These are phyloP conservation scores for Meiosimyza decipiens DNA, from an alignment of 2,888 invertebrate species.

Conservation along the genomic window DNA sequence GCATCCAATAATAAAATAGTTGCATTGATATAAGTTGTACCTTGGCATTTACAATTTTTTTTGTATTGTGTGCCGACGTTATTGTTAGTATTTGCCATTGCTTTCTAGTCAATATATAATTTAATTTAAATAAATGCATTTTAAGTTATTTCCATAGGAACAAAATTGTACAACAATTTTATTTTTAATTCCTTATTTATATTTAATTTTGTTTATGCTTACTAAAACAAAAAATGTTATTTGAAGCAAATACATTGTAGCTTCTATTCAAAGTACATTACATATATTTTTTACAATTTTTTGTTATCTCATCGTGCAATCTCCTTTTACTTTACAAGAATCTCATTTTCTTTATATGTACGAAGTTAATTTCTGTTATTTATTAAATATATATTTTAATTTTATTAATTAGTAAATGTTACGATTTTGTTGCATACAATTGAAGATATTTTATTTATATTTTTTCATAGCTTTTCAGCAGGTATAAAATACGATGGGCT, in stretches of 20 bases:
- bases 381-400: constrained; percentile 35
- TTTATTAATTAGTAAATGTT: constrained; percentile 23
- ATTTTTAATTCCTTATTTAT: constrained; percentile 23
- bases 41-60: background rate
- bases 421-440: too few relatives aligned
- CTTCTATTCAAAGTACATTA: too few relatives aligned
- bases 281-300: constrained; percentile 19
- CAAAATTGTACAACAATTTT: constrained; percentile 31
- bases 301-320: constrained; percentile 16
- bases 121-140: constrained; percentile 22
- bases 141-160: constrained; percentile 30
- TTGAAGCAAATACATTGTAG: too few relatives aligned
- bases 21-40: background rate
- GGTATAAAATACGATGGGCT: too few relatives aligned
- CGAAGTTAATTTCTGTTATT: constrained; percentile 4
- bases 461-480: too few relatives aligned
- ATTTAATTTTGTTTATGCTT: constrained; percentile 23
- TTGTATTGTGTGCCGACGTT: background rate
- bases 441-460: too few relatives aligned
- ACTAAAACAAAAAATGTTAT: background rate
- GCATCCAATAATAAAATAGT: background rate
- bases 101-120: constrained; percentile 36
- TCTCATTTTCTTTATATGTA: constrained; percentile 13
- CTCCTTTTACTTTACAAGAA: constrained; percentile 8
- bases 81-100: constrained; percentile 35